Evolutionary conservation across 1,140 invertebrate species (phyloP).

Genomic region (Lanistes nyassanus): DNA sequence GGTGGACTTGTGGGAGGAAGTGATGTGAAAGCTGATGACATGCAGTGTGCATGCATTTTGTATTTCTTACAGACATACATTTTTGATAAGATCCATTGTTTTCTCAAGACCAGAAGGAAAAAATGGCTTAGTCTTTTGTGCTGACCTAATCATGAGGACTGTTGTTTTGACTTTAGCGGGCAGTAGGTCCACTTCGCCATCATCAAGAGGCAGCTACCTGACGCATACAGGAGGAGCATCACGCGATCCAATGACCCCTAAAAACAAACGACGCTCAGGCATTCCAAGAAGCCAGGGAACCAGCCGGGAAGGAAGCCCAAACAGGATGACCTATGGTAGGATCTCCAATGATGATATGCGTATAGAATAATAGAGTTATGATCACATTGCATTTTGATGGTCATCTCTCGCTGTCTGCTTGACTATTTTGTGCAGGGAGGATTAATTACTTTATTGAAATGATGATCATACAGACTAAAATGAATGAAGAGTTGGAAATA

Average conservation of each 20-base stretch:
- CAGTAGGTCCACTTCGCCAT: slow-evolving; percentile 87
- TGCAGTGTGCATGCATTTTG: no score
- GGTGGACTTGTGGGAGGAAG: background rate
- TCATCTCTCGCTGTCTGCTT: no score
- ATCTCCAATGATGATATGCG: slow-evolving; percentile 14
- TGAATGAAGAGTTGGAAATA: background rate
- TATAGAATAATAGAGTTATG: background rate
- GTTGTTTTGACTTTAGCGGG: slow-evolving; percentile 72
- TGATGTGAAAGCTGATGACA: background rate
- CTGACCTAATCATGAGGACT: slow-evolving; percentile 5
- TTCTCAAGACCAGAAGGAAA: background rate
- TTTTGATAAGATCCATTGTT: no score
- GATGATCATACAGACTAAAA: no score
- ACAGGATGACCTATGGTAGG: slow-evolving; percentile 57
- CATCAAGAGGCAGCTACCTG: slow-evolving; percentile 78
- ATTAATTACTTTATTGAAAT: no score
- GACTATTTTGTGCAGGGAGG: no score
- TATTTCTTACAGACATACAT: no score
- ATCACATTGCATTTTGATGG: slow-evolving; percentile 17
- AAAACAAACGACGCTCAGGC: slow-evolving; percentile 67
- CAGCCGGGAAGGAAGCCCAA: slow-evolving; percentile 77
- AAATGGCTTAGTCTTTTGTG: background rate
- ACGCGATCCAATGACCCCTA: slow-evolving; percentile 52
- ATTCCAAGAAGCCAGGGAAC: slow-evolving; percentile 75
- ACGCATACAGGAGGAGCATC: slow-evolving; percentile 70